phyloP scores from a whole-genome alignment of 2,888 invertebrate genomes.

The Megalurothrips usitatus region DNA sequence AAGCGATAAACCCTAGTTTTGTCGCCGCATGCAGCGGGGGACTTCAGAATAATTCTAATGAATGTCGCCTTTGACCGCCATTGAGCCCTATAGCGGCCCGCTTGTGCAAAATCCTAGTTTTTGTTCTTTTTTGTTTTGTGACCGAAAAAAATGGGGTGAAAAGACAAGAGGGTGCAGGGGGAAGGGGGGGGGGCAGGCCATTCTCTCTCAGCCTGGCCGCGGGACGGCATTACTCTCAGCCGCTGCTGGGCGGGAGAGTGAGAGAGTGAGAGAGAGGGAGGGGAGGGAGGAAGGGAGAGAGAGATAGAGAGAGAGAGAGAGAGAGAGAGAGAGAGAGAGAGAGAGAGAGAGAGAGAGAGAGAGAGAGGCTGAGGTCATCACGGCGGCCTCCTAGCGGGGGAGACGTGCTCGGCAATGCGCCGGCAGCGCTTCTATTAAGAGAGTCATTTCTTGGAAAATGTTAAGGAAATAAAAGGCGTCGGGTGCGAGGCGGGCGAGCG shows the following conservation, averaged over 20 bases:
- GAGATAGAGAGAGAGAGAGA: too few species aligned
- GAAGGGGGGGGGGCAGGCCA: background rate
- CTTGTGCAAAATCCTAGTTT: too few species aligned
- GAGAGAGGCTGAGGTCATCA: constrained; percentile 14
- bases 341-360: too few species aligned
- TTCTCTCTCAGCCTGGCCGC: background rate
- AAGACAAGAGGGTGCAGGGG: background rate
- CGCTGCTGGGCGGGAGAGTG: background rate
- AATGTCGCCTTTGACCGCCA: too few species aligned
- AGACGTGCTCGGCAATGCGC: background rate
- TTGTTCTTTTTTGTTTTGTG: too few species aligned
- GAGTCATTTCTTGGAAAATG: constrained; percentile 26
- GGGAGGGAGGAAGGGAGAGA: too few species aligned
- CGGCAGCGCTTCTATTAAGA: constrained; percentile 17
- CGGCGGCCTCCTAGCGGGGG: background rate
- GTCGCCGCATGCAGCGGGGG: too few species aligned
- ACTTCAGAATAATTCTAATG: too few species aligned
- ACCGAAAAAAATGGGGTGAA: background rate
- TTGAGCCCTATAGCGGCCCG: too few species aligned
- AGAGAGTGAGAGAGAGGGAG: too few species aligned
- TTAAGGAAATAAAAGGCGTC: constrained; percentile 8
- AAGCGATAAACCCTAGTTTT: too few species aligned
- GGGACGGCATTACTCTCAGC: background rate
- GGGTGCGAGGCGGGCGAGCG: background rate
- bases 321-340: too few species aligned